Evolutionary conservation across 2,888 invertebrate genomes (phyloP).

Genomic region (Lepidonotus clava): DNA sequence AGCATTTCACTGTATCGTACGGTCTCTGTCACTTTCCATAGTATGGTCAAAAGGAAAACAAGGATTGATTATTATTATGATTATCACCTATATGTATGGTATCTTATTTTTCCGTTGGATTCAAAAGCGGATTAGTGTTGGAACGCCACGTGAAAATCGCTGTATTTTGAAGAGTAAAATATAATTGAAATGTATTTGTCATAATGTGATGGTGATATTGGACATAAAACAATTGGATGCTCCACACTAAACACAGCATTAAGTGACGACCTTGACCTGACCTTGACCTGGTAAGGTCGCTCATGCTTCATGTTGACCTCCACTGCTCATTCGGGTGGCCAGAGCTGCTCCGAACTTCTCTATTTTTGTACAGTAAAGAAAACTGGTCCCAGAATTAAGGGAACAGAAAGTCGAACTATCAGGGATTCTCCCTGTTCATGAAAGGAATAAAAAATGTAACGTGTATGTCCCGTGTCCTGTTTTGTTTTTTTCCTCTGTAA

Average conservation of each 20-base stretch:
- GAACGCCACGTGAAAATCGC: background rate
- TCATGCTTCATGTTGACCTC: conserved; percentile 48
- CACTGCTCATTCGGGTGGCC: conserved; percentile 27
- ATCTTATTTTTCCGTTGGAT: no score
- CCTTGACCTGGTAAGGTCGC: conserved; percentile 31
- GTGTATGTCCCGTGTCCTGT: background rate
- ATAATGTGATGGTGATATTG: background rate
- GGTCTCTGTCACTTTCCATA: no score
- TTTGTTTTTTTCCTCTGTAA: background rate
- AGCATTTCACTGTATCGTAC: no score
- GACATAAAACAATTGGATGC: background rate
- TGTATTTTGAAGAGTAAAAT: background rate
- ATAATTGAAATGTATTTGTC: background rate
- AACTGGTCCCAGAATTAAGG: background rate
- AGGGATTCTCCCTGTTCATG: conserved; percentile 17
- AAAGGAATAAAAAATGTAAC: conserved; percentile 35
- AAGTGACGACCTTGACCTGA: conserved; percentile 19
- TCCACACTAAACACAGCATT: conserved; percentile 30
- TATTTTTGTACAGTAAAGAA: conserved; percentile 52
- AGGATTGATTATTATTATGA: no score
- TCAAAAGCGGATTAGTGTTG: background rate
- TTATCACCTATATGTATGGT: no score
- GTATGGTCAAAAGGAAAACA: no score
- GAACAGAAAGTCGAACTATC: background rate
- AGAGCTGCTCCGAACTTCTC: background rate